phyloP scores from a whole-genome alignment of 2,113 vertebrate species.

The Peromyscus leucopus region DNA sequence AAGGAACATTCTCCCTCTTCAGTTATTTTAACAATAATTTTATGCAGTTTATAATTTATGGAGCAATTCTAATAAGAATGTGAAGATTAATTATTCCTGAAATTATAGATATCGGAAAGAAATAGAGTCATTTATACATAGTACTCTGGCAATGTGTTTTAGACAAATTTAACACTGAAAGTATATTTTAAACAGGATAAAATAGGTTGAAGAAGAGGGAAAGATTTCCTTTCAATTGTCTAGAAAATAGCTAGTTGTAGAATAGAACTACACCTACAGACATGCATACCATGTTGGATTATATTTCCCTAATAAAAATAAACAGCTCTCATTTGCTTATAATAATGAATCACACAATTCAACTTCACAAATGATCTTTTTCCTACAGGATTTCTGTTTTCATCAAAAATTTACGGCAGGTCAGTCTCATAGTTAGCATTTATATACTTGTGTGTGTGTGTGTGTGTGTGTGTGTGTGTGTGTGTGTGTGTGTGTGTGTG shows the following conservation, averaged over 20 bases:
- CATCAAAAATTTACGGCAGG: neutral
- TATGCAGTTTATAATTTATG: no score
- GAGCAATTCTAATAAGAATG: no score
- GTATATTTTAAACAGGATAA: no score
- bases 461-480: neutral
- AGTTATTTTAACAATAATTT: no score
- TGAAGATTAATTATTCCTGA: no score
- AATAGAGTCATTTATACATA: no score
- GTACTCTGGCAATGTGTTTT: no score
- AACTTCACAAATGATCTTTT: neutral
- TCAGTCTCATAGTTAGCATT: neutral
- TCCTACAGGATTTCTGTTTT: neutral
- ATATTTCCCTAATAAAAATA: neutral
- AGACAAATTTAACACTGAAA: no score
- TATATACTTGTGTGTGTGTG: neutral
- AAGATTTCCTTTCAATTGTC: neutral
- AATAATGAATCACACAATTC: neutral
- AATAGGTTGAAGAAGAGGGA: no score
- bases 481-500: neutral
- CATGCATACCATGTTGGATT: neutral
- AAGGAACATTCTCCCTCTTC: no score
- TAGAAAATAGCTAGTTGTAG: neutral
- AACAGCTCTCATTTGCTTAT: neutral
- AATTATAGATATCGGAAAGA: no score
- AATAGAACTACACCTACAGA: neutral